These are phyloP conservation scores for Drosophila rhopaloa DNA, from an alignment of 1,140 invertebrate genomes.

Conservation along the genomic window DNA sequence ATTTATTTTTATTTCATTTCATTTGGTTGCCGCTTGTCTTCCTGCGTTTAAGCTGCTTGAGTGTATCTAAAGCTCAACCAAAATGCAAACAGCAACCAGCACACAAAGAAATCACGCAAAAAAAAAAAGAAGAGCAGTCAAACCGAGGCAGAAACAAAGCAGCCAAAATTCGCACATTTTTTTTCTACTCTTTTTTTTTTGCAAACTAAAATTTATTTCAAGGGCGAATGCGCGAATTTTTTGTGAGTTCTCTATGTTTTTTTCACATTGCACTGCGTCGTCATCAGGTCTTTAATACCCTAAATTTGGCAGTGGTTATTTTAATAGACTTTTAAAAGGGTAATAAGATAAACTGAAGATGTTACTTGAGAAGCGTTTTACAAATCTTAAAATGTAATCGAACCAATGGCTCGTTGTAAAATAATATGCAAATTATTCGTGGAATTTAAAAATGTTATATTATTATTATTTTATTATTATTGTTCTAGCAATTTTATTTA, in stretches of 20 bases:
- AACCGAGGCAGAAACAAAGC: constrained; percentile 37
- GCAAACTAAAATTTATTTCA: constrained; percentile 81
- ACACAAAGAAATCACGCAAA: constrained; percentile 26
- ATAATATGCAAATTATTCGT: too few relatives aligned
- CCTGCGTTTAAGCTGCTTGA: constrained; percentile 66
- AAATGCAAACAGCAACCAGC: constrained; percentile 68
- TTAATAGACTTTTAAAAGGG: too few relatives aligned
- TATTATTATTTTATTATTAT: too few relatives aligned
- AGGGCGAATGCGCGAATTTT: constrained; percentile 77
- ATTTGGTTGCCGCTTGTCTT: constrained; percentile 60
- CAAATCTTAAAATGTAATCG: too few relatives aligned
- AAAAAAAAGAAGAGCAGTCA: constrained; percentile 52
- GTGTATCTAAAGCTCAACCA: constrained; percentile 74
- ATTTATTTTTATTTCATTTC: constrained; percentile 66
- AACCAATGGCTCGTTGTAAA: too few relatives aligned
- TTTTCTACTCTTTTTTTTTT: constrained; percentile 59
- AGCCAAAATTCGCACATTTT: constrained; percentile 57
- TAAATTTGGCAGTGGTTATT: not conserved
- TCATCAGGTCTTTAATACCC: constrained; percentile 58
- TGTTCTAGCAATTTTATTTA: too few relatives aligned
- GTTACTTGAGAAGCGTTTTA: too few relatives aligned
- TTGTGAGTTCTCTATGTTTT: constrained; percentile 36
- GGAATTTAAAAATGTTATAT: too few relatives aligned
- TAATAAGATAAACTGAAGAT: too few relatives aligned
- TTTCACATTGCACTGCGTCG: constrained; percentile 56